Evolutionary conservation across 1,140 invertebrate species (phyloP), one percentile per base, ranked within the genome.

Genomic region (Ganaspis sp.): DNA sequence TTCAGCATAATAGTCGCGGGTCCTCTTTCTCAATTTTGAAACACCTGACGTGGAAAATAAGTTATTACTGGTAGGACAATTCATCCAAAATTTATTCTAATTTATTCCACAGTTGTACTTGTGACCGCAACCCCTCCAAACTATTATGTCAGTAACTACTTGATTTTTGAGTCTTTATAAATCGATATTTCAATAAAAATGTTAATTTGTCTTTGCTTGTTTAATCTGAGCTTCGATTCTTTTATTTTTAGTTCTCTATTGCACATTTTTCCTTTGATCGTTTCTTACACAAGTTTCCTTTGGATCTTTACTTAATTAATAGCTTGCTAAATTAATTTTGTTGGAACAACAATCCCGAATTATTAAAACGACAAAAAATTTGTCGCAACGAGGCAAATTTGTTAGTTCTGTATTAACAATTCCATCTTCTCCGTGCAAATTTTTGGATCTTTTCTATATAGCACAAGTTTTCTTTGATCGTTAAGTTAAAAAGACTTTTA

Each of bases 21-120:
- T 64, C 26, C 9, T n/a, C 23, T 64, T 26, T 29, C 23, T 15
- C 12, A 64, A 29, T 64, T 64, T 29, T 64, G 58, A 64, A 64
- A 64, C 23, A 64, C 58, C 58, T 64, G 58, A 64, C 58, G 12
- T 64, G 26, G 58, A 64, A 64, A 64, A 64, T 64, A 64, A 64
- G 58, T 64, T 64, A 64, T 64, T 64, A 64, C 58, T 64, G 58
- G 26, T 64, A 64, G 58, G 58, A 64, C 58, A 64, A 29, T 64
- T 4, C 23, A n/a, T 64, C 23, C 9, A 8, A 64, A 64, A 64
- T 64, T 64, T 64, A 64, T 64, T 64, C 26, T 64, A 64, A 64
- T 64, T 64, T 64, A 64, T 64, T 29, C 58, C 23, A 4, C 58
- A 64, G 23, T 64, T 64, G 54, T 26, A 64, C 54, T 23, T 64